Conservation (phyloP, 2,888 invertebrate genomes). For the Tubulanus polymorphus region DNA sequence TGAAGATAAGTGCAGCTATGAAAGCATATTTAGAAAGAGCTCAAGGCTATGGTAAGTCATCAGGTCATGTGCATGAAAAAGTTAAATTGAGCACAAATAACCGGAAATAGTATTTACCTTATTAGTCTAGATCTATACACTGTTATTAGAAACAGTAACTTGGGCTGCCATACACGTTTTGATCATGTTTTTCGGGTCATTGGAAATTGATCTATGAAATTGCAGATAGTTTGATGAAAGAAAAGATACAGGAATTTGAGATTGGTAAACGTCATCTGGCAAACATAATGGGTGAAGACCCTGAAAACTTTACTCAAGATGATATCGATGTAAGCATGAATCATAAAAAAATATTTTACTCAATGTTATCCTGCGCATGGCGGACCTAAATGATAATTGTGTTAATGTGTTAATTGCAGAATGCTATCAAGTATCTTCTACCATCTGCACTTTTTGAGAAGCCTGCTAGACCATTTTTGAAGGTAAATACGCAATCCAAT, state of each 20-base stretch:
- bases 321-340: conserved; percentile 72
- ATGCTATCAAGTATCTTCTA: conserved; percentile 88
- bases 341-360: too few species aligned
- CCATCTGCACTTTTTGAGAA: conserved; percentile 88
- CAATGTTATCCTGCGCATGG: too few species aligned
- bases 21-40: conserved; percentile 80
- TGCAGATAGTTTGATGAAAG: conserved; percentile 73
- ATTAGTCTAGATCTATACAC: too few species aligned
- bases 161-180: too few species aligned
- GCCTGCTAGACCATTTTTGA: conserved; percentile 83
- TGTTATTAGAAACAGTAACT: too few species aligned
- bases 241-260: conserved; percentile 74
- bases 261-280: conserved; percentile 93
- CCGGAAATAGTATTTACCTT: too few species aligned
- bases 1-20: conserved; percentile 78
- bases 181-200: too few species aligned
- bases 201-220: conserved; percentile 3
- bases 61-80: neutral
- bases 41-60: conserved; percentile 64
- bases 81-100: too few species aligned
- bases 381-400: too few species aligned
- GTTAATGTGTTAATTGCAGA: too few species aligned
- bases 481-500: conserved; percentile 40
- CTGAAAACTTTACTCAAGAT: conserved; percentile 79
- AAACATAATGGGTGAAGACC: conserved; percentile 97